Base-by-base conservation (phyloP, 2,113 vertebrate species). In the Glareola pratincola region DNA sequence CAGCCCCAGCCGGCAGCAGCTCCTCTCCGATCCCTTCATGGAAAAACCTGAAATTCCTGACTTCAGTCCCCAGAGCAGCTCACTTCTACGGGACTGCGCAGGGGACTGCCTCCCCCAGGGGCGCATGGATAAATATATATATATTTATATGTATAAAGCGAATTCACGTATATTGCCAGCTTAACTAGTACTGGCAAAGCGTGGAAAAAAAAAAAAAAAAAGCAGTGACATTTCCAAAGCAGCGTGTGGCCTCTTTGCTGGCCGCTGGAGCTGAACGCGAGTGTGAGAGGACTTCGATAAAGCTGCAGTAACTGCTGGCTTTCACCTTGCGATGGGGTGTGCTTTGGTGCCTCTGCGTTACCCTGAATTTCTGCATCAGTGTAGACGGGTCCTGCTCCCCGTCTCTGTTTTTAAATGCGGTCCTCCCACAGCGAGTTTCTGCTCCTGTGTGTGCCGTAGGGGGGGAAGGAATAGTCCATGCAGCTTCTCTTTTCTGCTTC, bases 101-200 rank as follows among this genome's bases (percentile, higher is more conserved):
- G 15, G 24, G 50, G 29, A 8, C 29, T 26, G n/a, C 27, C 6
- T 29, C 51, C 37, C 45, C 39, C 27, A 2, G 24, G 50, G 67
- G 8, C 17, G 11, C 22, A 48, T 22, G 21, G 10, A 48, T 48
- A 48, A 48, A 48, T 22, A 48, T 48, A 48, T 48, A 48, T 48
- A 48, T 48, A 48, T 48, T 22, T 48, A 22, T n/a, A 8, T 6
- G 9, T 29, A 9, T 12, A 14, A 34, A 39, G 71, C 47, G 22
- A 43, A 39, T 39, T 0, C 0, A 59, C 5, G 21, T 17, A 14
- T n/a, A 8, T 8, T 9, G 23, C 1, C 6, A 50, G 19, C 32
- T 50, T 16, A 84, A 36, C 37, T 7, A 3, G 5, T 8, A 3
- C 18, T 4, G 12, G 16, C 18, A 30, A 69, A 36, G 50, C 19